Base-by-base conservation (phyloP, 2,888 invertebrate species). In the Drosophila niveifrons region DNA sequence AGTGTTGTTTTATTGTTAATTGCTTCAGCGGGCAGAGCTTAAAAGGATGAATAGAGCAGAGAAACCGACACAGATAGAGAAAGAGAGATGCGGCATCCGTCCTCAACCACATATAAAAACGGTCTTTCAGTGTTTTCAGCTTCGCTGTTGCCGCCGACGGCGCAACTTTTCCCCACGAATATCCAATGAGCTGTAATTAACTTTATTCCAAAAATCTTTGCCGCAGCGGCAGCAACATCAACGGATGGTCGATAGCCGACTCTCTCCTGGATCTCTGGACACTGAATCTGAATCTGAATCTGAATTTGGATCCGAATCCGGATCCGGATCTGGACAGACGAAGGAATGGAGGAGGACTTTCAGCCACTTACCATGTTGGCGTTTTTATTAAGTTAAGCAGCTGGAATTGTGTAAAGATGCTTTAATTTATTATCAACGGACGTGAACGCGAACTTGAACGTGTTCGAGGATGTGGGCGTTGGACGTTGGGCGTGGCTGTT, bases 151-250 rank as follows among this genome's bases (percentile, higher is more conserved):
- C 3, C 10, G 62, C 47, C 56, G 55, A 64, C 75, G 48, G 61
- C 53, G 50, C 65, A 66, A 71, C 44, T 77, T 77, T 57, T 39
- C 41, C 47, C 53, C 52, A 44, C 66, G 73, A 75, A 82, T 84
- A 80, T 56, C 85, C 90, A 87, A 90, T 90, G 90, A 90, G 90
- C 78, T 80, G 87, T 90, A 90, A 90, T 90, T 90, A 90, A 90
- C 87, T 90, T 90, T 90, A 90, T 90, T 89, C 89, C 89, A 82
- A 88, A 87, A 90, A 90, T 90, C 90, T 90, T 90, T 82, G 84
- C 89, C 72, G 72, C 65, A 65, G 50, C 68, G 56, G 76, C 76
- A 50, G 39, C 53, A 65, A 51, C 75, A 48, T 61, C 56, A 44
- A 44, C 39, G 61, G 56, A 59, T 75, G 53, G 66, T 44, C 53